Evolutionary conservation across 1,140 invertebrate genomes (phyloP).

Genomic region (Bombus vancouverensis): DNA sequence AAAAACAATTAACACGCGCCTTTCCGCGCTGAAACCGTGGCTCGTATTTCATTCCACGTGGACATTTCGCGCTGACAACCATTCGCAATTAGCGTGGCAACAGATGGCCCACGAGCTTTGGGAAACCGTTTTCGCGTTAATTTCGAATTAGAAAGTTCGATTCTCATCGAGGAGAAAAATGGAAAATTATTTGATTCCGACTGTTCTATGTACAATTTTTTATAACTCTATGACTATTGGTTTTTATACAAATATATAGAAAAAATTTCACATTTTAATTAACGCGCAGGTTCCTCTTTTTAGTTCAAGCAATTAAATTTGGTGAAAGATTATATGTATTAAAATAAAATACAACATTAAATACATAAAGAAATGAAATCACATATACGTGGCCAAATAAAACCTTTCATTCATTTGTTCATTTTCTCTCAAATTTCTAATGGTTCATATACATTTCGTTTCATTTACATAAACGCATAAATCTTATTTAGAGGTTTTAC

Average conservation of each 20-base stretch:
- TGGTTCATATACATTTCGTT: too few relatives aligned
- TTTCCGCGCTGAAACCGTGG: not conserved
- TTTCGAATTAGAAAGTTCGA: not conserved
- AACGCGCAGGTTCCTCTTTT: not conserved
- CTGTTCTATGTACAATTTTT: not conserved
- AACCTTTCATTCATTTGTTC: too few relatives aligned
- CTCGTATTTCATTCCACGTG: slow-evolving; percentile 47
- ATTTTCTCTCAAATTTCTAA: too few relatives aligned
- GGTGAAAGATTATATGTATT: too few relatives aligned
- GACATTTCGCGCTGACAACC: slow-evolving; percentile 35
- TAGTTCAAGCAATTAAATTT: not conserved
- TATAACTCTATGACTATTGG: not conserved
- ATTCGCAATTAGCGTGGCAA: slow-evolving; percentile 47
- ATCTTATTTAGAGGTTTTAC: too few relatives aligned
- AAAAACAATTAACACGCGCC: slow-evolving; percentile 30
- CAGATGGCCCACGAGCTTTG: slow-evolving; percentile 15
- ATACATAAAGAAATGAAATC: too few relatives aligned
- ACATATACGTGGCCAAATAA: too few relatives aligned
- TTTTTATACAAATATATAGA: not conserved
- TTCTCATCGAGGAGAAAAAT: not conserved
- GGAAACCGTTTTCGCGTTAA: not conserved
- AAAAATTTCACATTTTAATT: not conserved
- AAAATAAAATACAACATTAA: too few relatives aligned
- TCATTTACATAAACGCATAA: too few relatives aligned
- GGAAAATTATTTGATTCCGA: not conserved